Conservation (phyloP, 2,888 invertebrate genomes). For the Drosophila infuscata region DNA sequence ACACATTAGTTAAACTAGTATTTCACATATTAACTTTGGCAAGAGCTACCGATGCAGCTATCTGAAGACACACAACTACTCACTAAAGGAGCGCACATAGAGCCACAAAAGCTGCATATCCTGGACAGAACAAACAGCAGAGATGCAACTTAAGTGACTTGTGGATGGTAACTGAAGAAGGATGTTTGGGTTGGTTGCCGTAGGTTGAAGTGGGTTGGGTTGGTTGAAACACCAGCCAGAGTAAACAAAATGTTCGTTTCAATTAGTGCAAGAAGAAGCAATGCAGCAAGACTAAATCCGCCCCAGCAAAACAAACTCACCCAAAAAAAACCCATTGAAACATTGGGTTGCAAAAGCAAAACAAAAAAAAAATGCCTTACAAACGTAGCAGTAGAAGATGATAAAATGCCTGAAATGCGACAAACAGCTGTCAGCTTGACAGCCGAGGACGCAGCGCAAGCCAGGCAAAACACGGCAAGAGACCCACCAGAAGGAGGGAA, state of each 20-base stretch:
- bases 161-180: constrained; percentile 30
- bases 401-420: constrained; percentile 71
- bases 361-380: constrained; percentile 20
- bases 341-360: neutral
- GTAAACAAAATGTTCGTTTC: constrained; percentile 72
- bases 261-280: constrained; percentile 61
- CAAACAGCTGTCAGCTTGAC: constrained; percentile 75
- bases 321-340: constrained; percentile 11
- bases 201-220: neutral
- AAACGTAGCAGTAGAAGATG: constrained; percentile 47
- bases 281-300: constrained; percentile 53
- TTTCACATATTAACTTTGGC: neutral
- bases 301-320: constrained; percentile 55
- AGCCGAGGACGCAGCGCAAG: constrained; percentile 51
- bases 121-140: constrained; percentile 37
- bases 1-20: neutral
- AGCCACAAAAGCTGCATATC: constrained; percentile 1
- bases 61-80: constrained; percentile 29
- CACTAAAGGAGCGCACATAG: constrained; percentile 18
- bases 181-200: neutral
- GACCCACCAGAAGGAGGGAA: neutral
- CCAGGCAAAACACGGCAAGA: constrained; percentile 31
- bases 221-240: constrained; percentile 2
- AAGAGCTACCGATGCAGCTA: neutral
- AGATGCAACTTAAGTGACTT: constrained; percentile 35